Conservation (phyloP, 2,797 vertebrate genomes). For the Monodelphis domestica region DNA sequence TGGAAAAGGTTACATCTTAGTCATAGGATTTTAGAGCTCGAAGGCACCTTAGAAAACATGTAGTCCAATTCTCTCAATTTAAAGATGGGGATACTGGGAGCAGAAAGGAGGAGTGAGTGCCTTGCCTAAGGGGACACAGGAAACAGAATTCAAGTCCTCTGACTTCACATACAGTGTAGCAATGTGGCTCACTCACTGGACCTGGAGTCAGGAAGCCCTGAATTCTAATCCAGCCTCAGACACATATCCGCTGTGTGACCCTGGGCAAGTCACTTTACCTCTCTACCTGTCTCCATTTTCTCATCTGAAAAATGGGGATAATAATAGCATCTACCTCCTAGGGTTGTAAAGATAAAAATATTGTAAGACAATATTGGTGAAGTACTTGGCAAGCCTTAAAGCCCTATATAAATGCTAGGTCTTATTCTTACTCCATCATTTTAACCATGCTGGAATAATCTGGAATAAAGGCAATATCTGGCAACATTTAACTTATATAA, state of each 20-base stretch:
- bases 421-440: too few species aligned
- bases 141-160: background rate
- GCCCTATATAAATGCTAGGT: too few species aligned
- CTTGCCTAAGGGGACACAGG: background rate
- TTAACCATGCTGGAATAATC: too few species aligned
- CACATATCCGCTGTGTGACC: background rate
- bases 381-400: background rate
- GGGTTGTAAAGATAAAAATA: background rate
- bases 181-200: too few species aligned
- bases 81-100: background rate
- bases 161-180: too few species aligned
- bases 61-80: background rate
- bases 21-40: background rate
- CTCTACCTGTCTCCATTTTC: background rate
- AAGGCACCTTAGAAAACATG: background rate
- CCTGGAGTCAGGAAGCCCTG: background rate
- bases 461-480: too few species aligned
- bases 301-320: background rate
- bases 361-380: background rate
- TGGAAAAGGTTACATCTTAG: background rate
- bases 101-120: background rate
- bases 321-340: background rate
- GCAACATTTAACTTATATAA: too few species aligned
- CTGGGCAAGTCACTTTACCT: background rate
- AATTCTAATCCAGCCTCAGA: background rate